phyloP scores from a whole-genome alignment of 2,113 vertebrate species.

The Scartelaos histophorus region DNA sequence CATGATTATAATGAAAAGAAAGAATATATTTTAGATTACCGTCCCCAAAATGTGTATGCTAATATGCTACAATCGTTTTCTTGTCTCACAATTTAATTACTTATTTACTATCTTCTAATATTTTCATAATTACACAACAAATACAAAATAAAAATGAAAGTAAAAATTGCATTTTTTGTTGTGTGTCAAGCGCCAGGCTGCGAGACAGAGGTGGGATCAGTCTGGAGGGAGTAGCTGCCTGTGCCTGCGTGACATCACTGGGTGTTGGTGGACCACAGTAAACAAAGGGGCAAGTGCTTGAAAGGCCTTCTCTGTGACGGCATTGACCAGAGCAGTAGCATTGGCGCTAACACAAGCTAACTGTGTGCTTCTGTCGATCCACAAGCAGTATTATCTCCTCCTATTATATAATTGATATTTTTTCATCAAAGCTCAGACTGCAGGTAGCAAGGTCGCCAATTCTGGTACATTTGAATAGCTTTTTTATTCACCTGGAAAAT shows the following conservation, averaged over 20 bases:
- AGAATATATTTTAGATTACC: background rate
- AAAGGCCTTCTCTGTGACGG: constrained; percentile 68
- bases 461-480: background rate
- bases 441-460: background rate
- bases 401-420: constrained; percentile 3
- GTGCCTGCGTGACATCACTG: constrained; percentile 63
- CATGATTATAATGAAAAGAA: too few species aligned
- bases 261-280: constrained; percentile 70
- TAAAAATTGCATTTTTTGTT: constrained; percentile 48
- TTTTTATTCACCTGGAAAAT: background rate
- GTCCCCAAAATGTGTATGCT: background rate
- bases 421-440: background rate
- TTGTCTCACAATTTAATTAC: too few species aligned
- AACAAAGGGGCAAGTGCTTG: constrained; percentile 75
- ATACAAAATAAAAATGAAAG: background rate
- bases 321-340: constrained; percentile 37
- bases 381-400: background rate
- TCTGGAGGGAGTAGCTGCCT: constrained; percentile 52
- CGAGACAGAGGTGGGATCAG: constrained; percentile 24
- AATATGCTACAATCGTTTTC: too few species aligned
- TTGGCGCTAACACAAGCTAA: constrained; percentile 18
- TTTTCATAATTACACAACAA: too few species aligned
- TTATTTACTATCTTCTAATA: too few species aligned
- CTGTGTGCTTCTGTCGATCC: constrained; percentile 9
- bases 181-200: constrained; percentile 44